phyloP scores from a whole-genome alignment of 2,888 invertebrate species.

The Nycteola revayana region DNA sequence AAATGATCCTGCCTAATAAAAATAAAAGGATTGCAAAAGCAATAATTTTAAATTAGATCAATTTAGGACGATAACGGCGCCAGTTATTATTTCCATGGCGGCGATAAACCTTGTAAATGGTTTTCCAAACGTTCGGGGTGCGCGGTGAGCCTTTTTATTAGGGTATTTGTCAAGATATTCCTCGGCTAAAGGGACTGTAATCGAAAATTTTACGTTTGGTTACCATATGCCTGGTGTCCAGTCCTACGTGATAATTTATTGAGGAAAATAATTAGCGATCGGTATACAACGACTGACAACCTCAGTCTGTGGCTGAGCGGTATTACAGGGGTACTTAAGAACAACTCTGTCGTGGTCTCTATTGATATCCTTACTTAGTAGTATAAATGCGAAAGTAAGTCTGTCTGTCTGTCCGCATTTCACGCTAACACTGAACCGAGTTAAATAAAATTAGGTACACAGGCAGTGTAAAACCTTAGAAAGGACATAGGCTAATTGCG shows the following conservation, averaged over 20 bases:
- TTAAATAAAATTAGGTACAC: no score
- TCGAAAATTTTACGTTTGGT: constrained; percentile 75
- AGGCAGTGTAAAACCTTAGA: no score
- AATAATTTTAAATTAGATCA: constrained; percentile 80
- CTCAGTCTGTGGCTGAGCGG: no score
- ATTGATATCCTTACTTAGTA: no score
- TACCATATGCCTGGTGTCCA: constrained; percentile 56
- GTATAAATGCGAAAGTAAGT: no score
- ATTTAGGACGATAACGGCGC: constrained; percentile 78
- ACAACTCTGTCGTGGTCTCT: no score
- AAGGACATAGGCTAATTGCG: no score
- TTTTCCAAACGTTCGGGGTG: constrained; percentile 76
- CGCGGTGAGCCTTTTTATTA: constrained; percentile 75
- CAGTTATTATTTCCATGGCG: constrained; percentile 80
- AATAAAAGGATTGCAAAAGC: constrained; percentile 75
- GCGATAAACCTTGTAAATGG: constrained; percentile 80
- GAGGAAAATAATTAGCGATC: constrained; percentile 26
- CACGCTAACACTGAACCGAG: no score
- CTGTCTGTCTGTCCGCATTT: no score
- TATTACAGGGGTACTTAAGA: no score
- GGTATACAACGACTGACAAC: constrained; percentile 12
- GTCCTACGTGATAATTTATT: constrained; percentile 43
- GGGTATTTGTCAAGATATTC: constrained; percentile 79
- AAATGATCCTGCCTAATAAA: constrained; percentile 70
- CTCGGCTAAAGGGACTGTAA: constrained; percentile 66